Conservation (phyloP, 2,113 vertebrate genomes). For the Anhinga anhinga region DNA sequence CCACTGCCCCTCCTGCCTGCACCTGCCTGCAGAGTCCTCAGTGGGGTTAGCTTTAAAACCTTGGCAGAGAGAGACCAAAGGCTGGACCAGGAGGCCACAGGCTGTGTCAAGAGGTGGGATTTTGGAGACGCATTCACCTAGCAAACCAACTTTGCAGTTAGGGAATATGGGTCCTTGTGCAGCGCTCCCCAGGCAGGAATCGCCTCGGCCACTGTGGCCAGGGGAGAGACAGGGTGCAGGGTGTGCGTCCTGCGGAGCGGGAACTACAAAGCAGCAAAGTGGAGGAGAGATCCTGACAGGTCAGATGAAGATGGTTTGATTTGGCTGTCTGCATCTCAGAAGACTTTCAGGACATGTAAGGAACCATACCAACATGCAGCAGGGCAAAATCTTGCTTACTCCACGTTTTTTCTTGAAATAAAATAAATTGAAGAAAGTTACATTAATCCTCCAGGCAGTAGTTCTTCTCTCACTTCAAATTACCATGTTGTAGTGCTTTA, state of each 20-base stretch:
- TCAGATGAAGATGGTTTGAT: neutral
- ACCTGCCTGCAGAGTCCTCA: neutral
- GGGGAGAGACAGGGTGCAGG: neutral
- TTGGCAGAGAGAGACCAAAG: neutral
- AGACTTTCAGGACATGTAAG: neutral
- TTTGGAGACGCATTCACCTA: neutral
- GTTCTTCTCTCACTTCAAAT: slow-evolving; percentile 67
- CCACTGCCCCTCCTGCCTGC: neutral
- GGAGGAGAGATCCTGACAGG: neutral
- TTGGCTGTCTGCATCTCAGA: neutral
- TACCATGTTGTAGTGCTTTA: slow-evolving; percentile 36
- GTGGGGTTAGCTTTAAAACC: neutral
- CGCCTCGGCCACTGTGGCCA: neutral
- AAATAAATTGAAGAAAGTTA: slow-evolving; percentile 54
- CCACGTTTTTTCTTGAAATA: slow-evolving; percentile 17
- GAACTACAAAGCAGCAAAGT: neutral
- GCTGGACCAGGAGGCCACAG: neutral
- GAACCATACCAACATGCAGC: neutral
- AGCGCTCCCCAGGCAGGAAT: neutral
- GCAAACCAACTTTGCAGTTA: neutral
- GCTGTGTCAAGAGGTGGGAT: neutral
- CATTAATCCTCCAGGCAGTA: slow-evolving; percentile 45
- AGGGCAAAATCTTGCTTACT: slow-evolving; percentile 44
- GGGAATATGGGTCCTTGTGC: neutral
- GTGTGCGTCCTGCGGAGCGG: fast-evolving